Percentiles rank a stretch among this genome's conserved stretches.
phyloP scores from a whole-genome alignment of 2,113 vertebrate genomes.

The Electrona antarctica region DNA sequence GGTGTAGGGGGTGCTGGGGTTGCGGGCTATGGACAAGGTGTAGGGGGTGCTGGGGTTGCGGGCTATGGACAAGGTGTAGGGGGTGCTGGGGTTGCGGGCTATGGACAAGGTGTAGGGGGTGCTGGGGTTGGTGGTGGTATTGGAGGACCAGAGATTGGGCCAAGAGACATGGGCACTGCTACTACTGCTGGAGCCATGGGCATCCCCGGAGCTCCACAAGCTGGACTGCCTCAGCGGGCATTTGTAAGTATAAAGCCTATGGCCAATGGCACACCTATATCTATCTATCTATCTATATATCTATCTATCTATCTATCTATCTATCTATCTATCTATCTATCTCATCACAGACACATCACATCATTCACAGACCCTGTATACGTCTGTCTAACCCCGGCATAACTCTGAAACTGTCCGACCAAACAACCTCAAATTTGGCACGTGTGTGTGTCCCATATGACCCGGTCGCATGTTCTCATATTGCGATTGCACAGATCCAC shows the following conservation, averaged over 20 bases:
- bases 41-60: constrained; percentile 38
- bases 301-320: not conserved
- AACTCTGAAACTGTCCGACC: no score
- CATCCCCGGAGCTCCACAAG: constrained; percentile 39
- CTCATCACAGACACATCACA: no score
- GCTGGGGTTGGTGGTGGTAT: not conserved
- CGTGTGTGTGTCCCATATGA: no score
- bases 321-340: not conserved
- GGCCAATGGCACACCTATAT: not conserved
- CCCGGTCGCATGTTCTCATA: not conserved
- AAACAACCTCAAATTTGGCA: no score
- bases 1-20: constrained; percentile 57
- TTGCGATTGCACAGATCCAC: not conserved
- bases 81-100: no score
- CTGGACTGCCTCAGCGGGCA: constrained; percentile 61
- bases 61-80: not conserved
- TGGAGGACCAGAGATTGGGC: constrained; percentile 2
- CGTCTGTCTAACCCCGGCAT: not conserved
- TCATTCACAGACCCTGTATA: no score
- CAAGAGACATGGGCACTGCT: constrained; percentile 60
- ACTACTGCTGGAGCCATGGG: constrained; percentile 74
- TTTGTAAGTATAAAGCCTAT: constrained; percentile 83
- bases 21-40: constrained; percentile 31
- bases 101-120: no score
- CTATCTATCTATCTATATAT: not conserved